A percentile compares a stretch with the other conserved stretches of the same genome.
phyloP scores from a whole-genome alignment of 2,113 vertebrate genomes.

The Bungarus multicinctus region DNA sequence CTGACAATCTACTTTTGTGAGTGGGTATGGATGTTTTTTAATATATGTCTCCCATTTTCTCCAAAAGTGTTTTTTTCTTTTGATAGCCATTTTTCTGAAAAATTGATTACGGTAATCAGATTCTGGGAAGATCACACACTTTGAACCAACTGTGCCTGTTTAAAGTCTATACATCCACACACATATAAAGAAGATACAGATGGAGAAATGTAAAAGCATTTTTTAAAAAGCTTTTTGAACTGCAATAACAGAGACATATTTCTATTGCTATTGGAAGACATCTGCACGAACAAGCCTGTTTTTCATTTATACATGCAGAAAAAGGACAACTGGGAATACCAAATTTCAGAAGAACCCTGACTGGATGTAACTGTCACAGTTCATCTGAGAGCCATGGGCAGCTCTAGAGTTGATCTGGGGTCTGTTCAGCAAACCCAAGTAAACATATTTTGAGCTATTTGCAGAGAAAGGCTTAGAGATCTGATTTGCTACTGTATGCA shows the following conservation, averaged over 20 bases:
- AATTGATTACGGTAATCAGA: background rate
- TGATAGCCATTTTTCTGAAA: background rate
- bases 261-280: background rate
- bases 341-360: background rate
- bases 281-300: background rate
- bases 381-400: background rate
- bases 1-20: background rate
- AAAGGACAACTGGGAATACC: background rate
- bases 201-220: background rate
- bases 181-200: background rate
- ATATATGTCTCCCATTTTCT: background rate
- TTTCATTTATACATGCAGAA: background rate
- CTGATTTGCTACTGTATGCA: background rate
- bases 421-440: background rate
- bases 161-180: background rate
- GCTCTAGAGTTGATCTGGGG: background rate
- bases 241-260: background rate
- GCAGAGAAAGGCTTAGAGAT: background rate
- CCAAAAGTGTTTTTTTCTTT: background rate
- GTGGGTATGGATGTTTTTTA: background rate
- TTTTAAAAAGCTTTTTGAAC: background rate
- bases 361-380: background rate
- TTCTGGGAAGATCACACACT: background rate
- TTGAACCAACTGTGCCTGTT: background rate
- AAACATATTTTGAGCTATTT: background rate